These are phyloP conservation scores for Apamea crenata DNA, from an alignment of 2,888 invertebrate species.

Conservation along the genomic window DNA sequence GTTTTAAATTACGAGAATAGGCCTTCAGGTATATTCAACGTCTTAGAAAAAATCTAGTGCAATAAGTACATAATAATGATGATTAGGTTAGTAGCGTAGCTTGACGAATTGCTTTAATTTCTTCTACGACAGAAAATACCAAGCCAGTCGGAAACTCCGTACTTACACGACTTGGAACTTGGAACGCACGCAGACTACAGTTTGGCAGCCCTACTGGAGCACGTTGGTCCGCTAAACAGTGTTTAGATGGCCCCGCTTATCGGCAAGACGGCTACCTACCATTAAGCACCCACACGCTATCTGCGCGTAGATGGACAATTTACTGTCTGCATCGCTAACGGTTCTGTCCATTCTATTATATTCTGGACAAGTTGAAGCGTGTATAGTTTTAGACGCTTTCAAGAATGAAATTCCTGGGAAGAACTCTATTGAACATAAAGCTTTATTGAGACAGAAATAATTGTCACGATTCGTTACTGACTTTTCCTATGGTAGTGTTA, in stretches of 20 bases:
- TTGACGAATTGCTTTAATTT: neutral
- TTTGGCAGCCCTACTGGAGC: slow-evolving; percentile 41
- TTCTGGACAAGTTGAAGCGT: neutral
- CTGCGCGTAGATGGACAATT: slow-evolving; percentile 54
- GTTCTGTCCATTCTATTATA: slow-evolving; percentile 43
- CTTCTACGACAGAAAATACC: neutral
- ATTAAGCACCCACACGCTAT: slow-evolving; percentile 63
- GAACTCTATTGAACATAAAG: neutral
- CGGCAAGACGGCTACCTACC: slow-evolving; percentile 55
- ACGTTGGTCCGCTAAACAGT: slow-evolving; percentile 39
- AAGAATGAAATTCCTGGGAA: neutral
- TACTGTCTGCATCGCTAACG: slow-evolving; percentile 58
- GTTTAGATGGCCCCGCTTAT: slow-evolving; percentile 54
- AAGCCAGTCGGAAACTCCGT: neutral
- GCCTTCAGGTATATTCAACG: neutral
- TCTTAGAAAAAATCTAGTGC: neutral
- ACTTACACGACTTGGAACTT: neutral
- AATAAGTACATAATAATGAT: neutral
- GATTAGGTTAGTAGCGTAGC: neutral
- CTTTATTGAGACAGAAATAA: neutral
- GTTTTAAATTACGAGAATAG: too few relatives aligned
- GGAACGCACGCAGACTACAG: neutral
- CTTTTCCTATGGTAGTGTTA: neutral
- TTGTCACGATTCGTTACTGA: neutral
- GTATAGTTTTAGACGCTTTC: neutral